phyloP scores from a whole-genome alignment of 2,113 vertebrate genomes.

The Burhinus bistriatus region DNA sequence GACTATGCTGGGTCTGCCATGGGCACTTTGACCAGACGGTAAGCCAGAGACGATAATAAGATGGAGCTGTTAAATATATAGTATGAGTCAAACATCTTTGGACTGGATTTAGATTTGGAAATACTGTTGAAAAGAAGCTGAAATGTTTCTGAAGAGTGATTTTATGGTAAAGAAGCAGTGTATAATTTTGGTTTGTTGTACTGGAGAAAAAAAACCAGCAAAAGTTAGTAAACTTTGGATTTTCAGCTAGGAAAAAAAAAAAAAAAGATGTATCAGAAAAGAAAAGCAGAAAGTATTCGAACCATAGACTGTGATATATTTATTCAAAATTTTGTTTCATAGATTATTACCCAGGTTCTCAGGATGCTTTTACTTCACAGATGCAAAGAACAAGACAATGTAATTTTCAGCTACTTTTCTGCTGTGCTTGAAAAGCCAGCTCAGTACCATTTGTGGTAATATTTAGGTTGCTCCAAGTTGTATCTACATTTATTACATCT shows the following conservation, averaged over 20 bases:
- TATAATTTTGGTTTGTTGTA: neutral
- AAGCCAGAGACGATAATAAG: neutral
- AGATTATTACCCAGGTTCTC: neutral
- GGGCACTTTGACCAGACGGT: neutral
- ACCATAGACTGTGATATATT: neutral
- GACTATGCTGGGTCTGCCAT: neutral
- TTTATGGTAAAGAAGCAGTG: neutral
- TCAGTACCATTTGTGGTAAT: neutral
- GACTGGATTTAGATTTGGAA: neutral
- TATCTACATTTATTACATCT: neutral
- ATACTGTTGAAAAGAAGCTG: neutral
- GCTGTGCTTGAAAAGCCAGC: neutral
- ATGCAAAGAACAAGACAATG: neutral
- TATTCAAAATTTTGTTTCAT: neutral
- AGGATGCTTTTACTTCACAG: neutral
- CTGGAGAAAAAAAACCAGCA: neutral
- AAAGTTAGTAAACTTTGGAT: neutral
- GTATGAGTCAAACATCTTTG: neutral
- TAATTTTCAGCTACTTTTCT: neutral
- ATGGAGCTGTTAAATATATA: neutral
- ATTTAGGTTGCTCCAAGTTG: neutral
- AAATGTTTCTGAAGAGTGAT: neutral
- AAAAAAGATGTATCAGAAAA: neutral
- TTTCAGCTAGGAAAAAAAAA: neutral
- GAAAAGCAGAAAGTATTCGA: neutral